These are phyloP conservation scores for Anthrax anthrax DNA, from an alignment of 2,888 invertebrate species.

Conservation along the genomic window DNA sequence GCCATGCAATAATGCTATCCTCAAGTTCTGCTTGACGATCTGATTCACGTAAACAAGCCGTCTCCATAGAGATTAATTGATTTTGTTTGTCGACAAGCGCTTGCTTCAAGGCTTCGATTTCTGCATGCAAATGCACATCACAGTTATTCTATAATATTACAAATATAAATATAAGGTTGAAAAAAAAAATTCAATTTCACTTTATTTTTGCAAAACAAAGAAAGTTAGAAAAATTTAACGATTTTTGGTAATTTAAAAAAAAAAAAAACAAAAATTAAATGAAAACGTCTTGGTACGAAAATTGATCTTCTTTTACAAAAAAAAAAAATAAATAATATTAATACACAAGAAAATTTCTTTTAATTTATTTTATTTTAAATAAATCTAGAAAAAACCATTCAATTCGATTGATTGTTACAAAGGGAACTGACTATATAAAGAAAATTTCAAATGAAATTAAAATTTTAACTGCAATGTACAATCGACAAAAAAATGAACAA, in stretches of 20 bases:
- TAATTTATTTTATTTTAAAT: no score
- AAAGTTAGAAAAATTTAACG: not conserved
- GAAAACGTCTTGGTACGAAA: no score
- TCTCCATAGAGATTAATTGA: slow-evolving; percentile 75
- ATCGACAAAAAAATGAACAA: no score
- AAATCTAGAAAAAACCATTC: no score
- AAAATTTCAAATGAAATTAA: no score
- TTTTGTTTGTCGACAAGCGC: slow-evolving; percentile 66
- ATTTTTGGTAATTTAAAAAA: no score
- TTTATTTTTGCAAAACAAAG: not conserved
- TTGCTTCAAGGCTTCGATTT: slow-evolving; percentile 75
- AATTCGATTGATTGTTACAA: no score
- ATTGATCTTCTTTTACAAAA: no score
- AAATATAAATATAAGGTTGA: not conserved
- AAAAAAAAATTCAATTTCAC: not conserved
- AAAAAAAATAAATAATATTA: no score
- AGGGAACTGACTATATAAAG: no score
- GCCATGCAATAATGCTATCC: slow-evolving; percentile 74
- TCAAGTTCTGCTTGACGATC: slow-evolving; percentile 63
- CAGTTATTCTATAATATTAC: slow-evolving; percentile 21
- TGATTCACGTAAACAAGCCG: slow-evolving; percentile 67
- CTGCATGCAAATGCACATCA: slow-evolving; percentile 64
- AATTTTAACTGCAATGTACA: no score
- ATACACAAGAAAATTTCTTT: no score
- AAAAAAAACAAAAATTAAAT: not conserved